Evolutionary conservation across 2,797 vertebrate species (phyloP).

Genomic region (Brachyrhaphis roseni): DNA sequence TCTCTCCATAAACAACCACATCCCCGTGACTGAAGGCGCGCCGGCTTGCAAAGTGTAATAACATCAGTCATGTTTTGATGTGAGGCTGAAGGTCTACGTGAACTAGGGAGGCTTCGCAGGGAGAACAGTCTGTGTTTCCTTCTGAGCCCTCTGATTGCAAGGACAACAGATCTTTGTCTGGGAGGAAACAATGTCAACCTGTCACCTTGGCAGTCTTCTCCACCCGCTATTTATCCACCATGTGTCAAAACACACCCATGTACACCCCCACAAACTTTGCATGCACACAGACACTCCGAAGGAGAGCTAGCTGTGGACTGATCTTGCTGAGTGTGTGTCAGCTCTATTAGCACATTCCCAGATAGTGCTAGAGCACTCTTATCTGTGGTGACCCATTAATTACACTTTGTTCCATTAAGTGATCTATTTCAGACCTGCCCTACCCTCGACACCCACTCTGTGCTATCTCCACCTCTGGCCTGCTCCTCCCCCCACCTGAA

Average conservation of each 20-base stretch:
- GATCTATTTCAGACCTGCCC: conserved; percentile 86
- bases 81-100: conserved; percentile 57
- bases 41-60: conserved; percentile 74
- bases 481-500: conserved; percentile 68
- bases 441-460: conserved; percentile 76
- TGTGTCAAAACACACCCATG: conserved; percentile 46
- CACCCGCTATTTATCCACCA: conserved; percentile 58
- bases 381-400: conserved; percentile 87
- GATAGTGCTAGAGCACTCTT: conserved; percentile 84
- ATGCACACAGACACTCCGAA: conserved; percentile 29
- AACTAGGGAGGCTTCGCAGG: conserved; percentile 33
- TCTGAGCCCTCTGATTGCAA: conserved; percentile 65
- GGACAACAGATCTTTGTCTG: conserved; percentile 61
- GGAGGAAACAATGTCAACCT: conserved; percentile 66
- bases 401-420: conserved; percentile 90
- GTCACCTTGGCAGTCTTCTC: conserved; percentile 59
- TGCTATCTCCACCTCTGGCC: conserved; percentile 72
- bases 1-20: conserved; percentile 79
- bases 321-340: conserved; percentile 83
- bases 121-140: conserved; percentile 41
- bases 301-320: conserved; percentile 73
- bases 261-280: conserved; percentile 11
- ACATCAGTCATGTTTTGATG: conserved; percentile 81
- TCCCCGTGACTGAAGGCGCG: conserved; percentile 71
- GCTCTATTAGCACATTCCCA: conserved; percentile 88